Conservation (phyloP, 2,888 invertebrate genomes). For the Cephus runcator region DNA sequence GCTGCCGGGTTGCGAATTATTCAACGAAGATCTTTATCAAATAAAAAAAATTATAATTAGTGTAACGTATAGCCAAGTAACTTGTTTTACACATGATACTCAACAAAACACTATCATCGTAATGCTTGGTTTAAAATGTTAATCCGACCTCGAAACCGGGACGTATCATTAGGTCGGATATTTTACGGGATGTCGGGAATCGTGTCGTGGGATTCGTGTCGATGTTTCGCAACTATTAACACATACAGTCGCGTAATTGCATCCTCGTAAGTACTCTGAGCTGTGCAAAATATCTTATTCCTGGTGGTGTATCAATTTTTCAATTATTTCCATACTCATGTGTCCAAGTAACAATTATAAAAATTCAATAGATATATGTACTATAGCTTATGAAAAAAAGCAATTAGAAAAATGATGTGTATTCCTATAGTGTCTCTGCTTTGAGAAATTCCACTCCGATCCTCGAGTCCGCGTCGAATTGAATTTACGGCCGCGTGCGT, state of each 20-base stretch:
- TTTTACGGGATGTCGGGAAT: background rate
- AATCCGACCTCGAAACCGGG: slow-evolving; percentile 5
- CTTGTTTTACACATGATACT: background rate
- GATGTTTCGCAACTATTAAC: background rate
- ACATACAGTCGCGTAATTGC: background rate
- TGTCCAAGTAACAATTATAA: background rate
- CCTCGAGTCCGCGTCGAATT: slow-evolving; percentile 21
- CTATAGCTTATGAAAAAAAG: background rate
- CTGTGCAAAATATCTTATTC: background rate
- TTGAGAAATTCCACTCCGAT: background rate
- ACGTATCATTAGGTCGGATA: background rate
- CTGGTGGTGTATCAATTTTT: background rate
- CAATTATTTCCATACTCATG: background rate
- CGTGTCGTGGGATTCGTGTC: background rate
- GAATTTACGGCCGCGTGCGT: slow-evolving; percentile 27
- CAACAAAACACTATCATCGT: background rate
- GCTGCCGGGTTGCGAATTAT: background rate
- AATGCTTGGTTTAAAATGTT: slow-evolving; percentile 4
- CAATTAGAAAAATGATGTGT: background rate
- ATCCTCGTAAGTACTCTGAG: background rate
- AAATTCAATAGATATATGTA: background rate
- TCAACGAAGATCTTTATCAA: background rate
- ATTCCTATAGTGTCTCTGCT: background rate
- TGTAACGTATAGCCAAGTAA: background rate
- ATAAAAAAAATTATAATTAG: background rate